Base-by-base conservation (phyloP, 2,113 vertebrate genomes). In the Thalassoma bifasciatum region DNA sequence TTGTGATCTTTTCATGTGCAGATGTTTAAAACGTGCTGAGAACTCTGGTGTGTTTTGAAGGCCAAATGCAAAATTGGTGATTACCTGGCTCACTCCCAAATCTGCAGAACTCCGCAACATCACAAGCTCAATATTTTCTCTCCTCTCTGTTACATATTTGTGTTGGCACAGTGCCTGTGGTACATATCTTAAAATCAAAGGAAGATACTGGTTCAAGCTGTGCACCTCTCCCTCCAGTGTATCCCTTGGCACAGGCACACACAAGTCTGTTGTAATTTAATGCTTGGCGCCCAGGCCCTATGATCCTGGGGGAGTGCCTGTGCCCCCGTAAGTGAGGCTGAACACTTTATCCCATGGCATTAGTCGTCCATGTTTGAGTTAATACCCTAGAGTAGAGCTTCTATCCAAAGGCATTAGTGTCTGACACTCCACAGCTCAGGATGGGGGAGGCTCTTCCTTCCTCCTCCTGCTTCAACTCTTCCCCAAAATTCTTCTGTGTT, bases 291-390 rank as follows among this genome's bases (percentile, higher is more conserved):
- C 85, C 85, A 71, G 79, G 71, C 82, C 82, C 59, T 69, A 57
- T 90, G 88, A 91, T 91, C 86, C 86, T 60, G 61, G 64, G 87
- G 87, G 90, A 90, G 85, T 78, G 86, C 75, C 84, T 54, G 66
- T 84, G 75, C 83, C 90, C 82, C 85, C 83, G 85, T 89, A 91
- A 91, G 86, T 91, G 91, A 82, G 75, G 85, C 88, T 83, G 88
- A 91, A 91, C 64, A 58, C 86, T 92, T 91, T 87, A 92, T 91
- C 89, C 90, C 19, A 24, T 89, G 86, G 87, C 83, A 90, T 92
- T 91, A 92, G 88, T 84, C 71, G 77, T 88, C 91, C 87, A 87
- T 91, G 90, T 93, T 91, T 91, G 88, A 92, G 81, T 91, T 92
- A 93, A 92, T 92, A 93, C 89, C 88, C 86, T 46, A 68, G 89